Conservation (phyloP, 2,797 vertebrate species). For the Sebastes wilsoni region DNA sequence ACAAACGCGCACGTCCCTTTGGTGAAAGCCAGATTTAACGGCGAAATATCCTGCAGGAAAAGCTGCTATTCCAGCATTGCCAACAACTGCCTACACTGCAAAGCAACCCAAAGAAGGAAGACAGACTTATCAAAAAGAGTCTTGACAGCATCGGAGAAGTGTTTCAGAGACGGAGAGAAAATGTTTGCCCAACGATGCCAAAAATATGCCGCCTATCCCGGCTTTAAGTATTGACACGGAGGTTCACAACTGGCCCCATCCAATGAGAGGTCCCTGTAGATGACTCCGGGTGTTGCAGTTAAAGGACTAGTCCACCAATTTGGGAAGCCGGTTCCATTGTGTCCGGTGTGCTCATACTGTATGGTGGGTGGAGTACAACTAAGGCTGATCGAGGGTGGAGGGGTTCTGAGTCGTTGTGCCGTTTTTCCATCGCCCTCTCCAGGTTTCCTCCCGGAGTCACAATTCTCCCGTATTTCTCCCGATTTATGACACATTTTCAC, state of each 20-base stretch:
- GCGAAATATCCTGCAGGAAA: neutral
- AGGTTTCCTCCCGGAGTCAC: too few species aligned
- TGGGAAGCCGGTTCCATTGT: neutral
- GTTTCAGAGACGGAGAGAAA: neutral
- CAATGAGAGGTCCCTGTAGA: too few species aligned
- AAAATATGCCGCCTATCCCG: too few species aligned
- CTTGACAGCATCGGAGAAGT: neutral
- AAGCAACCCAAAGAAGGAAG: too few species aligned
- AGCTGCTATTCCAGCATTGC: neutral
- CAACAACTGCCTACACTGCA: too few species aligned
- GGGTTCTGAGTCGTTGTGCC: neutral
- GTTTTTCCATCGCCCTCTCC: too few species aligned
- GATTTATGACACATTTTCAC: too few species aligned
- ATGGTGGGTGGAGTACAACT: neutral
- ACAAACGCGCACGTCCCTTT: too few species aligned
- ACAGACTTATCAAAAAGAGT: neutral
- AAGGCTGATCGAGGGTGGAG: too few species aligned
- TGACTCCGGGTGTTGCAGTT: neutral
- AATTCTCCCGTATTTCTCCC: too few species aligned
- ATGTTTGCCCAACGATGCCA: neutral
- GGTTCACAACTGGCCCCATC: neutral
- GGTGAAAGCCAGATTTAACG: too few species aligned
- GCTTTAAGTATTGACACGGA: neutral
- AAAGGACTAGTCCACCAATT: neutral
- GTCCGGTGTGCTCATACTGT: neutral